Evolutionary conservation across 2,113 vertebrate genomes (phyloP).

Genomic region (Echinops telfairi): DNA sequence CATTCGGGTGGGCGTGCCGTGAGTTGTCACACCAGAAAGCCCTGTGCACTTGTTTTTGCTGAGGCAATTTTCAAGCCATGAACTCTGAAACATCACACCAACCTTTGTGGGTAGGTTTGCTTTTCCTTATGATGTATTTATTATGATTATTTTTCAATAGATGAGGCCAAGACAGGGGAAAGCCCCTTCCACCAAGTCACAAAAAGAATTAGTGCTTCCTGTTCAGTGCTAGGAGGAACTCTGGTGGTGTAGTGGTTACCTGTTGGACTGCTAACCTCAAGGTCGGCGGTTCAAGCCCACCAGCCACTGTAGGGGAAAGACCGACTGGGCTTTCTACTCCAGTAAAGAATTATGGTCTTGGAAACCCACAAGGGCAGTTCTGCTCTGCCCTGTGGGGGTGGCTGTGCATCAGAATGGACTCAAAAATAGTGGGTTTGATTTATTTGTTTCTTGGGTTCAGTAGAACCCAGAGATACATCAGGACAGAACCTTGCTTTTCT

Average conservation of each 20-base stretch:
- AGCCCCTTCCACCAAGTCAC: background rate
- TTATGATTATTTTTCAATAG: background rate
- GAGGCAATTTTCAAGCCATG: background rate
- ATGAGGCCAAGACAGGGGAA: background rate
- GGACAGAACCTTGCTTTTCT: background rate
- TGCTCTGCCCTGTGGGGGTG: too few species aligned
- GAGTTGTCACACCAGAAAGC: background rate
- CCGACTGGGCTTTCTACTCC: too few species aligned
- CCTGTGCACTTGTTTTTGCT: background rate
- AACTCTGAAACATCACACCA: constrained; percentile 16
- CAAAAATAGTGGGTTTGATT: too few species aligned
- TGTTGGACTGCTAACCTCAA: too few species aligned
- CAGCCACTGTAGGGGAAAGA: too few species aligned
- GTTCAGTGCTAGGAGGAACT: background rate
- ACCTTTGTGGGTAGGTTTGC: background rate
- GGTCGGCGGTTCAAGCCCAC: too few species aligned
- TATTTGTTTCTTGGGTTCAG: too few species aligned
- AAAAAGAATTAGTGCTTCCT: background rate
- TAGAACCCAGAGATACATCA: background rate
- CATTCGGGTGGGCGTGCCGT: background rate
- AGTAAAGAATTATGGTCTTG: too few species aligned
- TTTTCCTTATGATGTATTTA: background rate
- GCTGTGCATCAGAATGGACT: too few species aligned
- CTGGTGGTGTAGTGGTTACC: too few species aligned
- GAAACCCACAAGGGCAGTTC: too few species aligned